Base-by-base conservation (phyloP, 2,888 invertebrate genomes). In the Spodoptera littoralis region DNA sequence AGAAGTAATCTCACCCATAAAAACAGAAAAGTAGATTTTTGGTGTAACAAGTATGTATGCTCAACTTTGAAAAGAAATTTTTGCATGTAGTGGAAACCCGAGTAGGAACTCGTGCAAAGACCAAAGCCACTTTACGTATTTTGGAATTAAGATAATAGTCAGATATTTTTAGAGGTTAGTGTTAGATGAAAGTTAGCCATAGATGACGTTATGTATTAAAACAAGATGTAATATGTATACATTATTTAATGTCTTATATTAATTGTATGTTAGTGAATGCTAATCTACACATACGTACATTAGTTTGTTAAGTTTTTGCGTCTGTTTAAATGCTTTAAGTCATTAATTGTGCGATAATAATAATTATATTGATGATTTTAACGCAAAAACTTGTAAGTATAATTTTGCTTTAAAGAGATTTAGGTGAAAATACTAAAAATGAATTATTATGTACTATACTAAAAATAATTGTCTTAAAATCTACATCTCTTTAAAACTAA, bases 1-100 rank as follows among this genome's bases (percentile, higher is more conserved):
- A 94, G 93, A 95, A 92, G 91, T 90, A 83, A 87, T 92, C 95
- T 95, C 92, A 93, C 94, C 95, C 95, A 92, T 95, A 91, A 90
- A 92, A 90, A 90, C 71, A 90, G 90, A 90, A 89, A 86, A 87
- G 82, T 80, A 86, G 71, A 81, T 44, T 76, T 77, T 71, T 69
- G 76, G 81, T 83, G 80, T 78, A 77, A 56, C 67, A 67, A 65
- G 36, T 8, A 71, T 67, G 36, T 8, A 71, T 67, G 55, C 63
- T 76, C 55, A 58, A 75, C 60, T 66, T 70, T 70, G 55, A 70
- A 75, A 68, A 63, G 54, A 68, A 64, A 66, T 53, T 65, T 56
- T 75, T 79, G 75, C 63, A 76, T 79, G 71, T 77, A 83, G 80
- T 65, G 76, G 64, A 84, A 81, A 80, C 75, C 70, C 75, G 66